phyloP scores from a whole-genome alignment of 2,888 invertebrate species.

The Melipona beecheii region DNA sequence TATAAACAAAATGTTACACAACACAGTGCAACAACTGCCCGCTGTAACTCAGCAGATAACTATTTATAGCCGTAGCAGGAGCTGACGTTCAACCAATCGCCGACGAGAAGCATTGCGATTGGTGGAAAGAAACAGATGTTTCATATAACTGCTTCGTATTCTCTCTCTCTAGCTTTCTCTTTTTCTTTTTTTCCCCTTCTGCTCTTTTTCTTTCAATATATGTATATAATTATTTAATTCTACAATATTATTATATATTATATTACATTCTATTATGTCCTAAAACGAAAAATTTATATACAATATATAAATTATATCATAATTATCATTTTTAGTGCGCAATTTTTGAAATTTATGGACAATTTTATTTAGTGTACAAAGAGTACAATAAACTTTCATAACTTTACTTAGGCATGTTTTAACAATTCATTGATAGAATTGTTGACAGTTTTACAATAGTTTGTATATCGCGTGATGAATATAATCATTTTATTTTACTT shows the following conservation, averaged over 20 bases:
- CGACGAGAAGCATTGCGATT: constrained; percentile 1
- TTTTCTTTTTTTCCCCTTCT: not conserved
- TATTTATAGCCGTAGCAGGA: not conserved
- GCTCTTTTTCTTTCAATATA: not conserved
- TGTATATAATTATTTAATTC: not conserved
- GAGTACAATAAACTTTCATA: too few species aligned
- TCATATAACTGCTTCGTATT: not conserved
- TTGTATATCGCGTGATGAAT: not conserved
- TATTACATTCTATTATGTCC: too few species aligned
- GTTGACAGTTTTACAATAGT: not conserved
- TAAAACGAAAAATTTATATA: not conserved
- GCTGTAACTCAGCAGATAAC: too few species aligned
- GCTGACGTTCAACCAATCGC: not conserved
- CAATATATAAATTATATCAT: not conserved
- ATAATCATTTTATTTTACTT: not conserved
- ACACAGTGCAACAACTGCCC: not conserved
- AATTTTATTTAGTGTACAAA: not conserved
- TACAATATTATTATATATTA: too few species aligned
- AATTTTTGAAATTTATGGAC: not conserved
- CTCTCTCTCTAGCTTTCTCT: not conserved
- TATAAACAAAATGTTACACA: not conserved
- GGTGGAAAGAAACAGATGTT: constrained; percentile 3
- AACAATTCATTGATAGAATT: not conserved
- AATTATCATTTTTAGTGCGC: not conserved
- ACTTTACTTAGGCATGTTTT: not conserved